A percentile compares a stretch with the other conserved stretches of the same genome.
Evolutionary conservation across 2,113 vertebrate species (phyloP).

Genomic region (Daubentonia madagascariensis): DNA sequence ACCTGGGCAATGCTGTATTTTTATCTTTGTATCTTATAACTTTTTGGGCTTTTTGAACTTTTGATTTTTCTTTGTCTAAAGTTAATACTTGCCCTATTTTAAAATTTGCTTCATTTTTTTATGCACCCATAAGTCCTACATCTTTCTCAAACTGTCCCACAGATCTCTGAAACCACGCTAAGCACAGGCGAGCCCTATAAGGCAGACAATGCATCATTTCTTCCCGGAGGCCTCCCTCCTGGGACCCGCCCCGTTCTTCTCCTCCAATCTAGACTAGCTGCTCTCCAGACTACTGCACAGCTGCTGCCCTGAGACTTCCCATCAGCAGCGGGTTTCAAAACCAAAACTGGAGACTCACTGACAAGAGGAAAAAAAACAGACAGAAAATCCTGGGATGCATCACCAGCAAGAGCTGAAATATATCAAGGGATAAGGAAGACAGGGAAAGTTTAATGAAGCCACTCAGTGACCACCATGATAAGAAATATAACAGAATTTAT

Average conservation of each 20-base stretch:
- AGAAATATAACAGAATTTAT: neutral
- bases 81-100: neutral
- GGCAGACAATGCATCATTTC: too few species aligned
- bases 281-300: neutral
- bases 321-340: neutral
- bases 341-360: neutral
- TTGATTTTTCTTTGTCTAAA: neutral
- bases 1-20: neutral
- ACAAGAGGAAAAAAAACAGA: neutral
- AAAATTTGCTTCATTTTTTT: neutral
- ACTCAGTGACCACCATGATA: neutral
- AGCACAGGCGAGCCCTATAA: neutral
- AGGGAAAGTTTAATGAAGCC: neutral
- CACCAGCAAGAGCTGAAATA: neutral
- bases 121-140: too few species aligned
- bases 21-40: neutral
- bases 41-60: neutral
- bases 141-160: neutral
- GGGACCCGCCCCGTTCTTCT: neutral
- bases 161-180: neutral
- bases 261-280: neutral
- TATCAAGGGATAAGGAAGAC: neutral
- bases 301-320: neutral
- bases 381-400: neutral
- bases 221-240: neutral